These are phyloP conservation scores for Choloepus didactylus DNA, from an alignment of 2,797 vertebrate species.

Conservation along the genomic window DNA sequence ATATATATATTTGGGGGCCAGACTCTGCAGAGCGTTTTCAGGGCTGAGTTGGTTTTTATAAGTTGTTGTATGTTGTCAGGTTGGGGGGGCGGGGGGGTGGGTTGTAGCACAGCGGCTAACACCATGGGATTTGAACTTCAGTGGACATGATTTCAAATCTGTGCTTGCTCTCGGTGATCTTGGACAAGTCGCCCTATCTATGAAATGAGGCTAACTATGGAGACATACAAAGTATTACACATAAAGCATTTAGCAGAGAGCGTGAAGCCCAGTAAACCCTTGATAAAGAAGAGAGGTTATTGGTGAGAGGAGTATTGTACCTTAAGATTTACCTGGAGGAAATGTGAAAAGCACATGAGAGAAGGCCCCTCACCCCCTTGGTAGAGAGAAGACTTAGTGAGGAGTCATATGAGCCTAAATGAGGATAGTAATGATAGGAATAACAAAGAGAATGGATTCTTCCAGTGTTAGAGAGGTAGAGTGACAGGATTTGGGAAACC, in stretches of 20 bases:
- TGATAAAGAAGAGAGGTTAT: neutral
- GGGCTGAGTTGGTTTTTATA: neutral
- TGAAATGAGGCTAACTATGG: neutral
- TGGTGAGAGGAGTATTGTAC: neutral
- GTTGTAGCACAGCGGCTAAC: neutral
- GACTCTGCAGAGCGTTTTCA: neutral
- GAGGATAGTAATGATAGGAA: neutral
- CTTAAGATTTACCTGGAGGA: constrained; percentile 20
- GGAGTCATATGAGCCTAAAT: neutral
- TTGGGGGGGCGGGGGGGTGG: neutral
- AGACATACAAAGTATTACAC: neutral
- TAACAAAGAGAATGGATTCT: neutral
- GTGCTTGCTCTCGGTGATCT: neutral
- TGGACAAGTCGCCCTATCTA: neutral
- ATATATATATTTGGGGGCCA: neutral
- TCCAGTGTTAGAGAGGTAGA: neutral
- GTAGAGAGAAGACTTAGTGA: neutral
- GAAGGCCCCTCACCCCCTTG: neutral
- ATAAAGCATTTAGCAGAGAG: neutral
- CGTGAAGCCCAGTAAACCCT: neutral
- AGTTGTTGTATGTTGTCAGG: neutral
- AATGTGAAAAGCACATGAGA: neutral
- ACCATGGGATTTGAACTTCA: neutral
- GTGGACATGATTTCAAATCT: neutral
- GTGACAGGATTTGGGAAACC: neutral